These are phyloP conservation scores for Andrena bicolor DNA, from an alignment of 2,888 invertebrate species.

Conservation along the genomic window DNA sequence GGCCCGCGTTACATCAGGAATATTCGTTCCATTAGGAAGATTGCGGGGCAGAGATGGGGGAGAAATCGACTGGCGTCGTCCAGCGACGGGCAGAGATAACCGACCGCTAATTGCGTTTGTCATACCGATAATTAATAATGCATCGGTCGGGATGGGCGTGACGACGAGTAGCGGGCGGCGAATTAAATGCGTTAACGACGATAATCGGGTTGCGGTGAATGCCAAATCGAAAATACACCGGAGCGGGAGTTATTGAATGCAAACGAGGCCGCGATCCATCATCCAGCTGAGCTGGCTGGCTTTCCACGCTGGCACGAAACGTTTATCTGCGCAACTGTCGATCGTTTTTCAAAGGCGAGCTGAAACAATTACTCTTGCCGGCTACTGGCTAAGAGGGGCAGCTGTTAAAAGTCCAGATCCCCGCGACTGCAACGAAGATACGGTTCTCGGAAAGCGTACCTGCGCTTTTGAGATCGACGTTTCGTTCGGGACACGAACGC, in stretches of 20 bases:
- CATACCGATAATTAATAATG: constrained; percentile 75
- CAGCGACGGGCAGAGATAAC: constrained; percentile 45
- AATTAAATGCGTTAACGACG: constrained; percentile 75
- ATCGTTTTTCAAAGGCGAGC: neutral
- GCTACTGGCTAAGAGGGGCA: neutral
- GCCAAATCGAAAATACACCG: constrained; percentile 74
- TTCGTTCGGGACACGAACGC: neutral
- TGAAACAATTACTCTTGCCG: neutral
- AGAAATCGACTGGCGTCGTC: constrained; percentile 47
- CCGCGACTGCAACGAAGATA: neutral
- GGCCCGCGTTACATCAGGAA: constrained; percentile 40
- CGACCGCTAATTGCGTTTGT: constrained; percentile 72
- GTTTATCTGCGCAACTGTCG: constrained; percentile 45
- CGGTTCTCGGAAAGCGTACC: neutral
- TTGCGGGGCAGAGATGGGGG: constrained; percentile 29
- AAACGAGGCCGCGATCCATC: constrained; percentile 73
- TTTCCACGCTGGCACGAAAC: constrained; percentile 60
- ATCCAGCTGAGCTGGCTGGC: constrained; percentile 61
- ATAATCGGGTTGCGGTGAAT: constrained; percentile 75
- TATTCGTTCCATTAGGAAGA: constrained; percentile 61
- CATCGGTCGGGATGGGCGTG: constrained; percentile 63
- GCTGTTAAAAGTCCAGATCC: neutral
- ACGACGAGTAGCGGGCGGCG: constrained; percentile 63
- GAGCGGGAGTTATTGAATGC: constrained; percentile 71
- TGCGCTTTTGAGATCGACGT: neutral